Evolutionary conservation across 2,113 vertebrate genomes (phyloP), one percentile per base, ranked within the genome.

Genomic region (Macrotus californicus): DNA sequence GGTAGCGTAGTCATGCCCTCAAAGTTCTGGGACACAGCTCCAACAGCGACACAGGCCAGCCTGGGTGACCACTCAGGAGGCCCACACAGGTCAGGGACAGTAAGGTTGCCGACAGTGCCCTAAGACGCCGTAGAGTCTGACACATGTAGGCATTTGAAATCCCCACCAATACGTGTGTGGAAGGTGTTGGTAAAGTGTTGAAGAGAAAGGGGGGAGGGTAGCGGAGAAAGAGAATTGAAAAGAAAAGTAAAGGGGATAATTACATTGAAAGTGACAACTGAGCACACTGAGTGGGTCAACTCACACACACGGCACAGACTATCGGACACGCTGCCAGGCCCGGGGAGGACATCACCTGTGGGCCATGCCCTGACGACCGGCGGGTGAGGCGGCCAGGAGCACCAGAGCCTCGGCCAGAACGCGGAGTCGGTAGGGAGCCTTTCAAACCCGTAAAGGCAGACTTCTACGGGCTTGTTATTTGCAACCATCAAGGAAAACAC

Each of bases 1-100:
- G 66, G 48, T 1, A 11, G 13, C 0, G 1, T 36, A 76, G 29
- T 0, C 1, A 14, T 11, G 46, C 31, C 79, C 41, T 31, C 59
- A 0, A 52, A 72, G 36, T 5, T 50, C 36, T 21, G 41, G 70
- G 46, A 36, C 12, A 6, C 5, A 7, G 13, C 19, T 6, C 5
- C 66, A 5, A 21, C 8, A 5, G 16, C 16, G 39, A 67, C 41
- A 11, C 12, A 5, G 56, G 5, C 7, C 14, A 11, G 43, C 3
- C 75, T 64, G 1, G 0, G 75, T n/a, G 19, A 50, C 46, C 19
- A 5, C 6, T 46, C 19, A 13, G 31, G 31, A 46, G 46, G 19
- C 67, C n/a, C 67, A 22, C 9, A 21, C 19, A 22, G 21, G 67
- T 36, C 43, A 70, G 18, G 12, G 5, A 21, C 13, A 36, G 9